A percentile compares a stretch with the other conserved stretches of the same genome.
These are phyloP conservation scores for Elysia crispata DNA, from an alignment of 2,888 invertebrate species.

Conservation along the genomic window DNA sequence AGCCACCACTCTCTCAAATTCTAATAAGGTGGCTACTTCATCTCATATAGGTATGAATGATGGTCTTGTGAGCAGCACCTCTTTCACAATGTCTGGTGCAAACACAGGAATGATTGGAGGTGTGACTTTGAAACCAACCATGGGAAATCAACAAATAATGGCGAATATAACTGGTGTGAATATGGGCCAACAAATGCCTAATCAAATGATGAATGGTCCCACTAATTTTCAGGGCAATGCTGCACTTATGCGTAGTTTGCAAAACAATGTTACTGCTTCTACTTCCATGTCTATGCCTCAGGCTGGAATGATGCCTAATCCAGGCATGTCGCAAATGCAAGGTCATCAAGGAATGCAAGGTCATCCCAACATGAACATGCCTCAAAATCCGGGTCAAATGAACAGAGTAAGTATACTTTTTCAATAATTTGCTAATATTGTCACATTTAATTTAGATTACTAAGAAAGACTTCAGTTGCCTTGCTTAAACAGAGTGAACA, in stretches of 20 bases:
- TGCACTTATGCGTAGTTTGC: conserved; percentile 54
- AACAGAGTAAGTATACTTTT: conserved; percentile 61
- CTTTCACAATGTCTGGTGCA: conserved; percentile 47
- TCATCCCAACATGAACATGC: conserved; percentile 62
- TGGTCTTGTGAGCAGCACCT: conserved; percentile 43
- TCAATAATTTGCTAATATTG: too few relatives aligned
- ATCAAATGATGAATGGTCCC: conserved; percentile 75
- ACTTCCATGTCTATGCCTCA: conserved; percentile 58
- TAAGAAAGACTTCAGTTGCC: too few relatives aligned
- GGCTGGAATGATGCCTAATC: conserved; percentile 49
- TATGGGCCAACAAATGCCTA: conserved; percentile 58
- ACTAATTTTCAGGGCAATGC: conserved; percentile 64
- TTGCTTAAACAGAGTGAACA: too few relatives aligned
- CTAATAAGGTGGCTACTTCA: conserved; percentile 51
- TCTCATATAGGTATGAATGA: conserved; percentile 50
- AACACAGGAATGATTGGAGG: conserved; percentile 46
- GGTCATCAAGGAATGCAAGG: conserved; percentile 60
- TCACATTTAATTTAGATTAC: too few relatives aligned
- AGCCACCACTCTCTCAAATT: conserved; percentile 58
- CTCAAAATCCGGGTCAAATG: conserved; percentile 59
- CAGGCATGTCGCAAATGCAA: conserved; percentile 63
- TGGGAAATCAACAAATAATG: conserved; percentile 55
- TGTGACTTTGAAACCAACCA: conserved; percentile 49
- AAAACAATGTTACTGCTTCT: conserved; percentile 56
- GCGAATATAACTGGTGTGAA: conserved; percentile 53